Base-by-base conservation (phyloP, 2,113 vertebrate species). In the Cryptoleucopteryx plumbea region DNA sequence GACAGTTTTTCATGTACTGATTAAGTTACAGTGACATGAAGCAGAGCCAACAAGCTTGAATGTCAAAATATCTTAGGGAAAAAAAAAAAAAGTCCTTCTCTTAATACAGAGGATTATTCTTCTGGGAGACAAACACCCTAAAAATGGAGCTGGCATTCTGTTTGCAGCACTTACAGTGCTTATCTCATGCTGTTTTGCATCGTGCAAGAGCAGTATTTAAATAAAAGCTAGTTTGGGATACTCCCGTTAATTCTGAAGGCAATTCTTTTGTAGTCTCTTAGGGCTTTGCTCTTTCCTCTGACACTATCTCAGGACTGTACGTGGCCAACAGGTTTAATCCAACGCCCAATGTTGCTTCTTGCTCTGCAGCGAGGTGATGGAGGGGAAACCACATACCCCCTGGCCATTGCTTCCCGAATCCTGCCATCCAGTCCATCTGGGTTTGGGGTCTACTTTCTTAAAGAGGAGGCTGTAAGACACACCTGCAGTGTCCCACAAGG, bases 241-340 rank as follows among this genome's bases (percentile, higher is more conserved):
- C 9, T 40, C 14, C 22, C 0, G 0, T 52, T 59, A 90, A 34
- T 56, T 31, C 7, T 9, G 9, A 7, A 65, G 62, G 10, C 22
- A 38, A 22, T 43, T 48, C 12, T 31, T 61, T 43, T 58, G 58
- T 27, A n/a, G 16, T 58, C 15, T 63, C 31, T 78, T 25, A 50
- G 42, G 55, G 9, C 19, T 70, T 58, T 56, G 10, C 36, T 66
- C 23, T 48, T 89, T 74, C 25, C 56, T 55, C 5, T 48, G 68
- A 56, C 81, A 42, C 36, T 50, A 4, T 13, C 31, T 77, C 68
- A 71, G n/a, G 50, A 71, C 22, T 31, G 29, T 23, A 27, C 4
- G 4, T 13, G 45, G 36, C 31, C 85, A 66, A 5, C 5, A 52
- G 4, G 13, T 83, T 63, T 61, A n/a, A 40, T 47, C 21, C 50